A percentile compares a stretch with the other conserved stretches of the same genome.
Conservation (phyloP, 2,797 vertebrate species). For the Rousettus madagascariensis region DNA sequence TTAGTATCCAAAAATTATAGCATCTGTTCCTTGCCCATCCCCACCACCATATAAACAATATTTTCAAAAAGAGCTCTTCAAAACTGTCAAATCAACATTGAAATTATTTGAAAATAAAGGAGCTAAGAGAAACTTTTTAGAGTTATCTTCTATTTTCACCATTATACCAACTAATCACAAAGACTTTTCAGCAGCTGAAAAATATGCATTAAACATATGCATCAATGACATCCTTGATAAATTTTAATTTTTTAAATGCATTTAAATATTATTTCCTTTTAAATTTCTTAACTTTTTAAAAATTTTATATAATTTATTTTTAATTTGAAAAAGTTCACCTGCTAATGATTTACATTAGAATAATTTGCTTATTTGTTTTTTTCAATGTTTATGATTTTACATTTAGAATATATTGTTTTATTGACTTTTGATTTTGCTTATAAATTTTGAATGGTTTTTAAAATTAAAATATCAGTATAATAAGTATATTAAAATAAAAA, state of each 20-base stretch:
- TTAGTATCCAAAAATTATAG: neutral
- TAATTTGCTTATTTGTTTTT: neutral
- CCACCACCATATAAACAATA: neutral
- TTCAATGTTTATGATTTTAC: neutral
- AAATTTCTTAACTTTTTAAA: neutral
- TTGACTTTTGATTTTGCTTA: neutral
- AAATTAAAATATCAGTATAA: neutral
- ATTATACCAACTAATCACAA: slow-evolving; percentile 20
- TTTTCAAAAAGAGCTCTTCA: neutral
- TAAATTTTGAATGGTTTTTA: slow-evolving; percentile 22
- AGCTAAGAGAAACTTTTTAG: neutral
- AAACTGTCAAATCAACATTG: neutral
- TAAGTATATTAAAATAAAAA: slow-evolving; percentile 19
- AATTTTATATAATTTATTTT: slow-evolving; percentile 24
- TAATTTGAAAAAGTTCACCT: neutral
- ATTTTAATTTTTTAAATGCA: neutral
- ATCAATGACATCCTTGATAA: neutral
- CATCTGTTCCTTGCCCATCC: neutral
- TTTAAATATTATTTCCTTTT: slow-evolving; percentile 29
- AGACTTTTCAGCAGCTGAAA: slow-evolving; percentile 10
- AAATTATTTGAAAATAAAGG: slow-evolving; percentile 9
- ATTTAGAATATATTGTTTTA: neutral
- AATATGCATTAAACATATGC: neutral
- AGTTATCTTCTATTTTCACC: neutral
- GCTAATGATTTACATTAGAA: slow-evolving; percentile 17